These are phyloP conservation scores for Doryteuthis pealeii DNA, from an alignment of 1,140 invertebrate species.

Conservation along the genomic window DNA sequence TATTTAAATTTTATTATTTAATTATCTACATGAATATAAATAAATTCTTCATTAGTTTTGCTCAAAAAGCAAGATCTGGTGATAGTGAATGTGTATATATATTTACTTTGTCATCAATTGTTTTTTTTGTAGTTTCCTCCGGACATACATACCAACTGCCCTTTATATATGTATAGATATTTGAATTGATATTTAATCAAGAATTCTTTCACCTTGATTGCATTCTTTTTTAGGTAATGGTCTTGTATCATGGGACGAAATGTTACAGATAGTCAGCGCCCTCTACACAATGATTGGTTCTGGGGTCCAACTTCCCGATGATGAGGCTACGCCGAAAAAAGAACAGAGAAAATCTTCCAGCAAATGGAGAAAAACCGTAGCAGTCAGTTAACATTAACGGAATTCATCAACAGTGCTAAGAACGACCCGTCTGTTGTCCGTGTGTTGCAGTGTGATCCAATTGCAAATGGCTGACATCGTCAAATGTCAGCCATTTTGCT, in stretches of 20 bases:
- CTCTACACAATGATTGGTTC: constrained; percentile 99
- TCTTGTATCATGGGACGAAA: constrained; percentile 95
- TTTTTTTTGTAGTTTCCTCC: too few relatives aligned
- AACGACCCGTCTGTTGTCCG: constrained; percentile 97
- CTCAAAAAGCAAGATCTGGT: too few relatives aligned
- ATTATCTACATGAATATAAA: too few relatives aligned
- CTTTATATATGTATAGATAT: too few relatives aligned
- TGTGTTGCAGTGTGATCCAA: constrained; percentile 70
- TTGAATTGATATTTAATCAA: too few relatives aligned
- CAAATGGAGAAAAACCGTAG: constrained; percentile 96
- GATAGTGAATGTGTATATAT: too few relatives aligned
- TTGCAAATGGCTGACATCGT: constrained; percentile 27
- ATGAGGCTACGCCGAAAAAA: constrained; percentile 97
- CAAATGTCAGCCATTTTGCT: too few relatives aligned
- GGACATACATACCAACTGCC: too few relatives aligned
- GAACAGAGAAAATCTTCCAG: constrained; percentile 97
- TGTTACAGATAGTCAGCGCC: constrained; percentile 98
- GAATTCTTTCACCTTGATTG: too few relatives aligned
- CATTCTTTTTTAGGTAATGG: constrained; percentile 77
- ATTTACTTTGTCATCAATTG: too few relatives aligned
- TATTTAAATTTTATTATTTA: too few relatives aligned
- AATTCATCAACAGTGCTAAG: constrained; percentile 98
- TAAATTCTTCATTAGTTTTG: too few relatives aligned
- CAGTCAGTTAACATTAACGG: constrained; percentile 88
- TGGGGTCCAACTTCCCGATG: constrained; percentile 99